Conservation (phyloP, 2,797 vertebrate species). For the Oreortyx pictus region DNA sequence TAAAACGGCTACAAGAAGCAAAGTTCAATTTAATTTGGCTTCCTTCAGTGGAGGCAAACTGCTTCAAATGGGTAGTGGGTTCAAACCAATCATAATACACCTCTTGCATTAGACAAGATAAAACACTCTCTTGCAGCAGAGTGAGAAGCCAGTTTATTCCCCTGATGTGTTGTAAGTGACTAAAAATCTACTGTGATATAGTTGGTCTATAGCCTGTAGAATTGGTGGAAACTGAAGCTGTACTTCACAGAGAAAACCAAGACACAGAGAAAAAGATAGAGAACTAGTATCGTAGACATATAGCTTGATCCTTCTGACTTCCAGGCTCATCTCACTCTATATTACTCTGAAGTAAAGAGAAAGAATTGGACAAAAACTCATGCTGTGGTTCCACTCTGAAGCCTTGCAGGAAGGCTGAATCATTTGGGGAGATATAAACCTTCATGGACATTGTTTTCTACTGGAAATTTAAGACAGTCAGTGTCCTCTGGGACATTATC, state of each 20-base stretch:
- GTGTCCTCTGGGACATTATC: background rate
- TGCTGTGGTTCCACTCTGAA: background rate
- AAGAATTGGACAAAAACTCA: background rate
- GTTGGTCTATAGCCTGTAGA: background rate
- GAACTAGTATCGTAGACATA: background rate
- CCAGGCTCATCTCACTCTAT: background rate
- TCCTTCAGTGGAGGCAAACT: background rate
- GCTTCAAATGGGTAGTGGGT: background rate
- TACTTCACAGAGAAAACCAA: background rate
- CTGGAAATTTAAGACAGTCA: background rate
- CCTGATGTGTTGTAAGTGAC: background rate
- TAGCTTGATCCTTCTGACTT: background rate
- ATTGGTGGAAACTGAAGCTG: background rate
- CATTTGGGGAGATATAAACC: fast-evolving
- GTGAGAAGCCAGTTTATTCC: background rate
- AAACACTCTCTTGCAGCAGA: background rate
- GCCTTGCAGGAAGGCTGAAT: background rate
- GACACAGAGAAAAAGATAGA: background rate
- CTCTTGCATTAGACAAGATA: background rate
- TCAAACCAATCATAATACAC: background rate
- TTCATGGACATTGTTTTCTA: background rate
- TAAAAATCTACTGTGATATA: background rate
- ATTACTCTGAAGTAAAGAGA: background rate
- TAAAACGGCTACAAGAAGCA: background rate
- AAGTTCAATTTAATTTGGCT: background rate